These are phyloP conservation scores for Benitochromis conjunctus DNA, from an alignment of 2,113 vertebrate species.

Conservation along the genomic window DNA sequence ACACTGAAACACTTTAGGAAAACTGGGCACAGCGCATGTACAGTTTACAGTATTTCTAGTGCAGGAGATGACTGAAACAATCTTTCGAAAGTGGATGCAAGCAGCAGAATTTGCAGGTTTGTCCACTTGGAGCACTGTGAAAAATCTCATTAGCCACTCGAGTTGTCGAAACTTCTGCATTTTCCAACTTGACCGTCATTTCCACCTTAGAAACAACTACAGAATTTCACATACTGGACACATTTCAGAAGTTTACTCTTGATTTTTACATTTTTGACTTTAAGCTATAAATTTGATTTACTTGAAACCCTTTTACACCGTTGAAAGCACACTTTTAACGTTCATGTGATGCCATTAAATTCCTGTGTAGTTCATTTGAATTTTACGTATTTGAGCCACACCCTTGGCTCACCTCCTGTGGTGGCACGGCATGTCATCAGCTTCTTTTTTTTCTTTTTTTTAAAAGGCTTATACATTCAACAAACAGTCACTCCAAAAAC, in stretches of 20 bases:
- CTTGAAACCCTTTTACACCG: background rate
- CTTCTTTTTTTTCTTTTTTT: rapidly evolving
- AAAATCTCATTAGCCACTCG: background rate
- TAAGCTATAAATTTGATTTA: too few species aligned
- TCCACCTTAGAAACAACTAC: background rate
- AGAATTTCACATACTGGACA: background rate
- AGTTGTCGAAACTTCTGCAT: background rate
- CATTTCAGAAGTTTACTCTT: background rate
- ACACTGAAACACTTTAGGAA: background rate
- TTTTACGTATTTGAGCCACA: background rate
- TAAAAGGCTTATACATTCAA: background rate
- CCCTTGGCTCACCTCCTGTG: background rate
- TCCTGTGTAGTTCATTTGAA: background rate
- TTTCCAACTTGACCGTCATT: background rate
- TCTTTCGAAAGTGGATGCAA: background rate
- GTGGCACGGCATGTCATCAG: background rate
- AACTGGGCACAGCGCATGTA: background rate
- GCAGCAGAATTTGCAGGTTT: background rate
- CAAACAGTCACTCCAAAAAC: background rate
- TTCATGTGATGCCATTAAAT: background rate
- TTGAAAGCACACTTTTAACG: background rate
- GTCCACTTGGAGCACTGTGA: background rate
- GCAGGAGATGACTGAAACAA: background rate
- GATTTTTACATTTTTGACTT: background rate
- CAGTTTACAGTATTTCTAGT: background rate